These are phyloP conservation scores for Chelonus insularis DNA, from an alignment of 1,140 invertebrate species.

Conservation along the genomic window DNA sequence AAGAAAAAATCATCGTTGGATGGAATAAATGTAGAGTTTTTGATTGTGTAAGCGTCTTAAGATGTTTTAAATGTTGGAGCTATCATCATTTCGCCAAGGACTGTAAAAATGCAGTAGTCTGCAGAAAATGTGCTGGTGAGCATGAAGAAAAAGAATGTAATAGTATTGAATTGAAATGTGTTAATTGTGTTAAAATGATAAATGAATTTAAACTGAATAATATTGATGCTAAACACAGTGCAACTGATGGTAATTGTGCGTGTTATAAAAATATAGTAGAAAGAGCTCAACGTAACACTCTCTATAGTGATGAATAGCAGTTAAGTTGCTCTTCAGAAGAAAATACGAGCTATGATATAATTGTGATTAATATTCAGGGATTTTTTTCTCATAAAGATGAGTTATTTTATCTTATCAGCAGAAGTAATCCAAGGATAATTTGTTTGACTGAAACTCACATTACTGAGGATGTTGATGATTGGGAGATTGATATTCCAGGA, in stretches of 20 bases:
- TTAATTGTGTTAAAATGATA: no score
- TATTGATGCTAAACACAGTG: conserved; percentile 11
- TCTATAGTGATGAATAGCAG: conserved; percentile 17
- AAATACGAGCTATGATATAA: no score
- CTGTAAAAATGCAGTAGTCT: neutral
- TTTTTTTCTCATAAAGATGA: neutral
- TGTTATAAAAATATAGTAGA: conserved; percentile 11
- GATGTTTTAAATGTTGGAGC: conserved; percentile 19
- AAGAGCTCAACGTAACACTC: conserved; percentile 5
- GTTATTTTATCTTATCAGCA: no score
- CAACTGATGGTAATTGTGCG: conserved; percentile 11
- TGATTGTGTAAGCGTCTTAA: conserved; percentile 8
- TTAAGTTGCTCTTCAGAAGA: neutral
- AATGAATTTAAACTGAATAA: neutral
- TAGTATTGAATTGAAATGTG: neutral
- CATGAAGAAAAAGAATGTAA: conserved; percentile 8
- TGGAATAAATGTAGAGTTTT: conserved; percentile 11
- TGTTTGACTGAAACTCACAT: no score
- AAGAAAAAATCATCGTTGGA: neutral
- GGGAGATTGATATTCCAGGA: no score
- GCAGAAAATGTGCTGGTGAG: conserved; percentile 6
- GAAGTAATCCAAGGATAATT: no score
- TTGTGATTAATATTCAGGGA: conserved; percentile 11
- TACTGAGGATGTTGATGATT: neutral
- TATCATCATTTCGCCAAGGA: conserved; percentile 5